A percentile compares a stretch with the other conserved stretches of the same genome.
Conservation (phyloP, 2,888 invertebrate species). For the Drosophila mercatorum region DNA sequence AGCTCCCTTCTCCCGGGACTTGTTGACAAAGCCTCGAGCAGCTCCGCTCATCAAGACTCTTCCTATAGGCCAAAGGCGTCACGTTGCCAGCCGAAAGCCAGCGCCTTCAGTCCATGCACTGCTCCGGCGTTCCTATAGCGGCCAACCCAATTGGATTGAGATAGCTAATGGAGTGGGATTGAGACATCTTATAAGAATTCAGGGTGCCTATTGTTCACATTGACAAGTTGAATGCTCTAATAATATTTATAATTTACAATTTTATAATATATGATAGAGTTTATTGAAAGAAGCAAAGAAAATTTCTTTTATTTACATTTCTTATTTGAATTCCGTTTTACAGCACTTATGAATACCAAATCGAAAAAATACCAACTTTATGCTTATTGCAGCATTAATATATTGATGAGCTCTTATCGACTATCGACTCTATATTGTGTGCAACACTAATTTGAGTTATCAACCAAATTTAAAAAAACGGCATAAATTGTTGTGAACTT, state of each 20-base stretch:
- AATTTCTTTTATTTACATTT: too few relatives aligned
- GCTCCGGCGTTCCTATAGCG: slow-evolving; percentile 98
- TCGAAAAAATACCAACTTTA: neutral
- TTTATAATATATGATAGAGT: too few relatives aligned
- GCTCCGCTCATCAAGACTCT: slow-evolving; percentile 90
- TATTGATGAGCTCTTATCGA: neutral
- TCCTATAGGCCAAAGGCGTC: slow-evolving; percentile 96
- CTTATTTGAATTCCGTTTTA: neutral
- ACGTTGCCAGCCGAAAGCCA: slow-evolving; percentile 98
- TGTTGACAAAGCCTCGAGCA: slow-evolving; percentile 88
- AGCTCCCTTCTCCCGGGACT: slow-evolving; percentile 89
- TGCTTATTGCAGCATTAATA: too few relatives aligned
- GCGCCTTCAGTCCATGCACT: slow-evolving; percentile 90
- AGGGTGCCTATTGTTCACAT: too few relatives aligned
- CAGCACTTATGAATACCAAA: neutral
- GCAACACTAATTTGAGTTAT: neutral
- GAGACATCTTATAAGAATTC: neutral
- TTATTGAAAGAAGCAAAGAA: too few relatives aligned
- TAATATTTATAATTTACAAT: too few relatives aligned
- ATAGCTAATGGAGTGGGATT: neutral
- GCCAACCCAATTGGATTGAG: slow-evolving; percentile 97
- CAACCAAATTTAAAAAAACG: neutral
- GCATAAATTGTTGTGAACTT: neutral
- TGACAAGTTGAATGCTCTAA: too few relatives aligned
- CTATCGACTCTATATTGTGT: neutral